Evolutionary conservation across 2,797 vertebrate species (phyloP).

Genomic region (Etheostoma nigrum): DNA sequence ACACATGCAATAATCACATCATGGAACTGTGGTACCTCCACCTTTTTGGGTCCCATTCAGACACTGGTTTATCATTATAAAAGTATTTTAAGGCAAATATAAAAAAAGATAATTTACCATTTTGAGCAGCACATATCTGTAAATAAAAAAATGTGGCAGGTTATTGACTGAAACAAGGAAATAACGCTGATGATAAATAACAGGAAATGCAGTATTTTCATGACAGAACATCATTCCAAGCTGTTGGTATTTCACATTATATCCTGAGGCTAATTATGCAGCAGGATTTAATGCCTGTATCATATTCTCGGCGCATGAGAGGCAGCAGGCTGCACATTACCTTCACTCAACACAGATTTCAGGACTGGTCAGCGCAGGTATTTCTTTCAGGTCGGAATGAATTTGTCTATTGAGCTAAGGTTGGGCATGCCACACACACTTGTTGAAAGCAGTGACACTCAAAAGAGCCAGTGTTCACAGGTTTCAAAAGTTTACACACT

Average conservation of each 20-base stretch:
- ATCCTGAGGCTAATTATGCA: constrained; percentile 72
- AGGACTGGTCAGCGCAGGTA: constrained; percentile 71
- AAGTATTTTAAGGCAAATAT: constrained; percentile 8
- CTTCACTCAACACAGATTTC: constrained; percentile 85
- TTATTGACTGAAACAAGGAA: constrained; percentile 48
- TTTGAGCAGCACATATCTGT: constrained; percentile 86
- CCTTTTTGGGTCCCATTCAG: no score
- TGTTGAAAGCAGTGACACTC: constrained; percentile 76
- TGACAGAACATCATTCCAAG: constrained; percentile 51
- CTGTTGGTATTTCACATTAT: constrained; percentile 62
- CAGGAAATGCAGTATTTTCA: constrained; percentile 31
- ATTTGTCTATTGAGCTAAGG: constrained; percentile 81
- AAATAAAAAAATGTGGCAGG: constrained; percentile 75
- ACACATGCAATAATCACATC: no score
- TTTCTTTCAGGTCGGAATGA: constrained; percentile 81
- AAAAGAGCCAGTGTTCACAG: constrained; percentile 79
- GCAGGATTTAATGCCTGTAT: constrained; percentile 55
- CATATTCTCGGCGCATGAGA: constrained; percentile 73
- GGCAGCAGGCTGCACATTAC: constrained; percentile 82
- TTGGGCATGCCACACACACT: constrained; percentile 65
- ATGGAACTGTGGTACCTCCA: no score
- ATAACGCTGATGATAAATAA: constrained; percentile 20
- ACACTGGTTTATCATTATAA: neutral
- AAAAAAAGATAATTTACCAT: constrained; percentile 82
- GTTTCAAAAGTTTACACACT: constrained; percentile 42